These are phyloP conservation scores for Spicauda simplicius DNA, from an alignment of 2,888 invertebrate species.

Conservation along the genomic window DNA sequence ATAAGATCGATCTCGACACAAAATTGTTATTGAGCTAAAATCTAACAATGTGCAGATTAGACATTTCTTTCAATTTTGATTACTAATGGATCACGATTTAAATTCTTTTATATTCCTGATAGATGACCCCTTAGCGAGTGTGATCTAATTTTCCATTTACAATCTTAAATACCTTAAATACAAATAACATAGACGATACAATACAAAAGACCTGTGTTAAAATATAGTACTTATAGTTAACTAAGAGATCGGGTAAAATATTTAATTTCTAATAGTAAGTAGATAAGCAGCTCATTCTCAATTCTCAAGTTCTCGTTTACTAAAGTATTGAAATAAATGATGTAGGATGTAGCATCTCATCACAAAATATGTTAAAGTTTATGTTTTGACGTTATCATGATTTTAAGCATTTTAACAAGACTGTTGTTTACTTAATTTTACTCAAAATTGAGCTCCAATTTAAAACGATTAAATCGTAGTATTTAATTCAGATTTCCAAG, in stretches of 20 bases:
- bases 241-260: conserved; percentile 11
- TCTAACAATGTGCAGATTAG: neutral
- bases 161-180: conserved; percentile 11
- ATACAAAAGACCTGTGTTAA: conserved; percentile 14
- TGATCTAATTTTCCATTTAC: conserved; percentile 13
- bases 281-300: conserved; percentile 9
- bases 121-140: conserved; percentile 14
- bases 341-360: conserved; percentile 1
- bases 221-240: conserved; percentile 17
- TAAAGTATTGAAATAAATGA: neutral
- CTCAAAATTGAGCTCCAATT: conserved; percentile 32
- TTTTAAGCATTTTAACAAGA: neutral
- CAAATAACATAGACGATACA: conserved; percentile 18
- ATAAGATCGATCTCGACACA: neutral
- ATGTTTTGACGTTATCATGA: neutral
- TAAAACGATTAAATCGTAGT: conserved; percentile 33
- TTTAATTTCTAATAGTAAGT: conserved; percentile 2
- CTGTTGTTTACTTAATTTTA: conserved; percentile 10
- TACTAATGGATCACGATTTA: neutral
- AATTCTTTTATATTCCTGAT: neutral
- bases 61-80: neutral
- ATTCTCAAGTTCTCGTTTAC: neutral
- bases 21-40: neutral
- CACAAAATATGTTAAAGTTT: neutral
- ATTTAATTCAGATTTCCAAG: conserved; percentile 19